Conservation (phyloP, 2,888 invertebrate species). For the Synergus gifuensis region DNA sequence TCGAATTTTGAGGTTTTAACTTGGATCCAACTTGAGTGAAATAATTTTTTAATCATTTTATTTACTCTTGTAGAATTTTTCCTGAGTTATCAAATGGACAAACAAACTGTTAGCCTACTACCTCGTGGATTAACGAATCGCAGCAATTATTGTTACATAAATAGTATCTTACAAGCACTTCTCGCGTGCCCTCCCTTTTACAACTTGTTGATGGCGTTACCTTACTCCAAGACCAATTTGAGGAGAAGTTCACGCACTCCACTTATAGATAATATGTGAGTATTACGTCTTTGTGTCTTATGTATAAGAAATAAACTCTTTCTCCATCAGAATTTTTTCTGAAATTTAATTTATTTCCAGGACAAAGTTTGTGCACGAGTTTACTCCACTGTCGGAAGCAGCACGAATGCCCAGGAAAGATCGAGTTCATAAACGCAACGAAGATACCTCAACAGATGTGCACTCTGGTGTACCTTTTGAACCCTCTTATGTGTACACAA, state of each 20-base stretch:
- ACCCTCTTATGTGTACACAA: constrained; percentile 91
- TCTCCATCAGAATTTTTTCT: not conserved
- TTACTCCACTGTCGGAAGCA: constrained; percentile 83
- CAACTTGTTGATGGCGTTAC: constrained; percentile 90
- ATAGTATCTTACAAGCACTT: constrained; percentile 95
- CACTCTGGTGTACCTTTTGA: constrained; percentile 91
- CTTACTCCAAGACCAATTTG: constrained; percentile 80
- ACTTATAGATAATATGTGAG: constrained; percentile 95
- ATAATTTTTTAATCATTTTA: constrained; percentile 34
- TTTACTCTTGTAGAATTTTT: constrained; percentile 84
- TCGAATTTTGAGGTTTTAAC: too few species aligned
- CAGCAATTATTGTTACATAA: constrained; percentile 98
- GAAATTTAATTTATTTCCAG: constrained; percentile 73
- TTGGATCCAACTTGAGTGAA: not conserved
- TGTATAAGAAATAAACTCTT: constrained; percentile 34
- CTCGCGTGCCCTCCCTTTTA: constrained; percentile 97
- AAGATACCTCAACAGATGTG: constrained; percentile 78
- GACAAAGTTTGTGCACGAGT: constrained; percentile 89
- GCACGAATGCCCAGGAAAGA: constrained; percentile 78
- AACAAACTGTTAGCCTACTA: constrained; percentile 87
- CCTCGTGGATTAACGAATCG: constrained; percentile 95
- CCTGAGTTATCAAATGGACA: constrained; percentile 87
- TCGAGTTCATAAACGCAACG: constrained; percentile 75
- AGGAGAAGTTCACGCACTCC: constrained; percentile 83
- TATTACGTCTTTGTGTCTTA: constrained; percentile 63